Percentiles rank a stretch among this genome's conserved stretches.
phyloP scores from a whole-genome alignment of 2,797 vertebrate genomes.

The Acridotheres tristis region DNA sequence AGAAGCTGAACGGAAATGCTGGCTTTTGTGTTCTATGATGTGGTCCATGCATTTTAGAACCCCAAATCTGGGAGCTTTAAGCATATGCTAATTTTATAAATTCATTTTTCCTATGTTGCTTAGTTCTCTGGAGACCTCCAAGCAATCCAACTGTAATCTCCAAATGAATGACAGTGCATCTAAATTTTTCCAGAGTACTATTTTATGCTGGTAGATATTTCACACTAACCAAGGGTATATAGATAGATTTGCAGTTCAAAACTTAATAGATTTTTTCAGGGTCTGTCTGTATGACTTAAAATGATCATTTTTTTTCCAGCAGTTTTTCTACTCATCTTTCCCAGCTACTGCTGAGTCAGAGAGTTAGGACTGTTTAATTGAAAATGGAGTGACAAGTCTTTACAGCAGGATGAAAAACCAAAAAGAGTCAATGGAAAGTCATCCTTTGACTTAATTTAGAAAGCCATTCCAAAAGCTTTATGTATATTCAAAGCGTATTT shows the following conservation, averaged over 20 bases:
- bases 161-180: neutral
- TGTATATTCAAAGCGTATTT: neutral
- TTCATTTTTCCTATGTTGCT: neutral
- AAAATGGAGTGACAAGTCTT: neutral
- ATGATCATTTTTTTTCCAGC: neutral
- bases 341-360: neutral
- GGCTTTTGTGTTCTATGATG: neutral
- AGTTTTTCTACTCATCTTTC: neutral
- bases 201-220: neutral
- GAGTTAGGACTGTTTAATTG: neutral
- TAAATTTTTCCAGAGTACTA: neutral
- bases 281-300: slow-evolving; percentile 1
- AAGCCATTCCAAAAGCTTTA: neutral
- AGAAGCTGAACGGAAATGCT: neutral
- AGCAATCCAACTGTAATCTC: neutral
- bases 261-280: neutral
- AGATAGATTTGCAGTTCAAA: slow-evolving; percentile 1
- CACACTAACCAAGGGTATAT: neutral
- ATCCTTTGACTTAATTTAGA: neutral
- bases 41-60: neutral
- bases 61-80: neutral
- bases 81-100: neutral
- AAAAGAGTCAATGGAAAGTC: neutral
- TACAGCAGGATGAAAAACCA: neutral
- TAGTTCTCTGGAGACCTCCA: neutral